phyloP scores from a whole-genome alignment of 2,113 vertebrate species.

The Megaptera novaeangliae region DNA sequence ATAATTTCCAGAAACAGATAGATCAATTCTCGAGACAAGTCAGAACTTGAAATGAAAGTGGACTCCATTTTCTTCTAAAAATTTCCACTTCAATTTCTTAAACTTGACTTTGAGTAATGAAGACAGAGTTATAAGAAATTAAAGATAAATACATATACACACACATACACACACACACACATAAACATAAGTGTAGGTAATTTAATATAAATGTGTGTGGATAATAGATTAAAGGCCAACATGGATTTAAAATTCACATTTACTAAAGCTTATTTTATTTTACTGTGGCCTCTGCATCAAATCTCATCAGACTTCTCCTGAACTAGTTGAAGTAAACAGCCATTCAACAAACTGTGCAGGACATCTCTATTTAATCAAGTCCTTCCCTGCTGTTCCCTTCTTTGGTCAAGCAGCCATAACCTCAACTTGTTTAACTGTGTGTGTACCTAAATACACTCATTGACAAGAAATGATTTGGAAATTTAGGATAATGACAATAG shows the following conservation, averaged over 20 bases:
- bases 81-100: neutral
- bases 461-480: neutral
- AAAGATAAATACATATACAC: neutral
- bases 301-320: neutral
- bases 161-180: neutral
- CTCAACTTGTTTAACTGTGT: neutral
- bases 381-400: neutral
- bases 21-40: neutral
- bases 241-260: neutral
- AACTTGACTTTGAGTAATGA: neutral
- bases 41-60: neutral
- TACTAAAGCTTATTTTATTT: neutral
- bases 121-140: neutral
- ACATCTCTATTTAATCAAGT: neutral
- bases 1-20: neutral
- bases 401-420: neutral
- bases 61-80: neutral
- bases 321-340: neutral
- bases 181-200: neutral
- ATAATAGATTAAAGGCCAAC: neutral
- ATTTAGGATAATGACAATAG: neutral
- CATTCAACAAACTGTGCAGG: neutral
- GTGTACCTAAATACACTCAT: neutral
- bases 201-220: neutral
- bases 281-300: neutral